Percentiles rank a stretch among this genome's conserved stretches.
phyloP scores from a whole-genome alignment of 2,113 vertebrate species.

The Burhinus oedicnemus region DNA sequence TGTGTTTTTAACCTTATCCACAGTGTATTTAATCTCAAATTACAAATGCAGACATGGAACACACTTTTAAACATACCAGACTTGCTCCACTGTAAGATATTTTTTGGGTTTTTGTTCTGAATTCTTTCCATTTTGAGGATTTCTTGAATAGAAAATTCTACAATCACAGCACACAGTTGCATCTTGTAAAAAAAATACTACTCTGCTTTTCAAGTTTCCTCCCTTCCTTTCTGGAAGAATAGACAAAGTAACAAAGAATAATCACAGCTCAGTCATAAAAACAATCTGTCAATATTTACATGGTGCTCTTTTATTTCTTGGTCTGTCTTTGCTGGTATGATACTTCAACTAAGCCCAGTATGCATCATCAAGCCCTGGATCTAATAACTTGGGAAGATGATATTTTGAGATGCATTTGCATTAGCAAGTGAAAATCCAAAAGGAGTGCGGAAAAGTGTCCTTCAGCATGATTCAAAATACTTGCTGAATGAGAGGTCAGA shows the following conservation, averaged over 20 bases:
- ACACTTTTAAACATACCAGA: background rate
- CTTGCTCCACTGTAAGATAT: background rate
- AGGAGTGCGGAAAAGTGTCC: background rate
- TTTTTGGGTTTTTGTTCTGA: accelerated
- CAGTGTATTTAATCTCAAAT: background rate
- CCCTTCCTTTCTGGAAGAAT: slow-evolving; percentile 11
- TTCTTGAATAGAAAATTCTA: background rate
- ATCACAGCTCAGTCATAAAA: slow-evolving; percentile 34
- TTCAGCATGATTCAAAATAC: background rate
- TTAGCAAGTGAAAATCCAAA: background rate
- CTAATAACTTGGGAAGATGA: background rate
- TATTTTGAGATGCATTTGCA: background rate
- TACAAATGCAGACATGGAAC: background rate
- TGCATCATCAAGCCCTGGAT: background rate
- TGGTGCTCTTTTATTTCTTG: background rate
- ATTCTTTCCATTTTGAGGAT: background rate
- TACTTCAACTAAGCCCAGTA: background rate
- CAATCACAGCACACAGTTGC: background rate
- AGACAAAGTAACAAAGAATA: slow-evolving; percentile 29
- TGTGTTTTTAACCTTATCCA: background rate
- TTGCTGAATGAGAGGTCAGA: background rate
- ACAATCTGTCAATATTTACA: slow-evolving; percentile 30
- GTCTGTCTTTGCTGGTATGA: background rate
- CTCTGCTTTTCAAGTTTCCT: slow-evolving; percentile 20
- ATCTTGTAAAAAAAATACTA: background rate